Conservation (phyloP, 2,113 vertebrate species). For the Epinephelus cyanopodus region DNA sequence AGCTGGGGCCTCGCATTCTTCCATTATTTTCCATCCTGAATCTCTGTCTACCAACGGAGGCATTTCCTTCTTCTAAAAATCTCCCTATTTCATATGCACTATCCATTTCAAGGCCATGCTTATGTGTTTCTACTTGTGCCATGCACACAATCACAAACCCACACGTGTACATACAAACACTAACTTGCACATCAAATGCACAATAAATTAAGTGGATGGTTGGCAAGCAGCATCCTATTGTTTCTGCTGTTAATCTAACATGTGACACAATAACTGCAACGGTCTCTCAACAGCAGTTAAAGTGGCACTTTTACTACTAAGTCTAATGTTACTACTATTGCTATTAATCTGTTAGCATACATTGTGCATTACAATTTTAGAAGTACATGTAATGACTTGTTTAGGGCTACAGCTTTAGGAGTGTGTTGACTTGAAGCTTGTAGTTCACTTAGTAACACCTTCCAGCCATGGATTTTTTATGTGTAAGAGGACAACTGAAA, state of each 20-base stretch:
- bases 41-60: not conserved
- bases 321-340: not conserved
- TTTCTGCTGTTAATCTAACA: not conserved
- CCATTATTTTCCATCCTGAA: not conserved
- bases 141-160: too few relatives aligned
- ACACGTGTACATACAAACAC: not conserved
- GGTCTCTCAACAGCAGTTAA: not conserved
- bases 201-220: not conserved
- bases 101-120: not conserved
- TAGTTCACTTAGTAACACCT: too few relatives aligned
- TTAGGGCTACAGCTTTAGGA: not conserved
- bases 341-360: not conserved
- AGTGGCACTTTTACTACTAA: not conserved
- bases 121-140: not conserved
- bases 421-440: not conserved
- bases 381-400: not conserved
- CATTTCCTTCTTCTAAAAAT: not conserved
- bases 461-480: not conserved
- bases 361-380: not conserved
- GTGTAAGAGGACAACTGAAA: not conserved
- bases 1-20: not conserved
- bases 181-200: not conserved
- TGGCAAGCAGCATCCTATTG: not conserved
- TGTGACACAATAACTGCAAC: not conserved
- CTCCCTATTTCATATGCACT: constrained; percentile 30